Base-by-base conservation (phyloP, 1,140 invertebrate genomes). In the Diuraphis noxia region DNA sequence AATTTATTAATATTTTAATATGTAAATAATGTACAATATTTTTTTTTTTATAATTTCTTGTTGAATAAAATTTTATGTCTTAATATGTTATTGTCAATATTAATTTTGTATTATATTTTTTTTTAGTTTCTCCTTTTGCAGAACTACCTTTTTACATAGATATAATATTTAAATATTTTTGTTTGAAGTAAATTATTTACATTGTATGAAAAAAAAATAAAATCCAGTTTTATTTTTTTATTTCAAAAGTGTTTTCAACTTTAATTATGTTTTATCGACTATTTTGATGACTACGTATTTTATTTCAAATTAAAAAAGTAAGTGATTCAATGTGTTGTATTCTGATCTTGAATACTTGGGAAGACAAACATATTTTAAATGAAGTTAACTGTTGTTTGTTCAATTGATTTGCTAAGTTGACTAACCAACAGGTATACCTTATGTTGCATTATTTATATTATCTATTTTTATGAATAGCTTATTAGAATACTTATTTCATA, bases 101-200 rank as follows among this genome's bases (percentile, higher is more conserved):
- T 43, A 43, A n/a, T 84, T 84, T 40, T 84, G n/a, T 19, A 30
- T 82, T 36, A 21, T 25, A n/a, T n/a, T n/a, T 40, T 23, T n/a
- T 43, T 41, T 43, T n/a, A 43, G 41, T 84, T 40, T 84, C 36
- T 17, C 25, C 30, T 84, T 84, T 43, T 21, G 21, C 19, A 1
- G 34, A 77, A 77, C 38, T 84, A 82, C 10, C 38, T 30, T 30
- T 4, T 41, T 41, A 41, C 23, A 38, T 38, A n/a, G n/a, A n/a
- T n/a, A 81, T 81, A 40, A 82, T 82, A 72, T 72, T n/a, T 72
- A 72, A n/a, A 72, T 41, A 84, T 84, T n/a, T 43, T 21, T 43
- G 30, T 85, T 43, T n/a, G 19, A 43, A n/a, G 19, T 43, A 41
- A 41, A 40, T 46, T 43, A 9, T 34, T 85, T 43, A 0, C 3